Evolutionary conservation across 2,888 invertebrate species (phyloP), one percentile per base, ranked within the genome.

Genomic region (Cheilosia vulpina): DNA sequence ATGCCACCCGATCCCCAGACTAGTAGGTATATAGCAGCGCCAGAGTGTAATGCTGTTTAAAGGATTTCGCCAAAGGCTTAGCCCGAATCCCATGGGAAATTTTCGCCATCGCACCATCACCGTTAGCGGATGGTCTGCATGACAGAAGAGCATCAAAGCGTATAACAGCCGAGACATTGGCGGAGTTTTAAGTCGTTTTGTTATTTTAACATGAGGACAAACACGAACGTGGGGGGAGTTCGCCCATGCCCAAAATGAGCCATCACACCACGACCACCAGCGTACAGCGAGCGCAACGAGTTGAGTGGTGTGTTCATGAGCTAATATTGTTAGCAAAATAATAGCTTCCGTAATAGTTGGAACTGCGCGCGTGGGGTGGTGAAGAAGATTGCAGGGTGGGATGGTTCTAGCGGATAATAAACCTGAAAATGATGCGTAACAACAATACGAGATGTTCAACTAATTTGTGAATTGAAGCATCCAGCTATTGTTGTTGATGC

Each of bases 51-150:
- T 71, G 41, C 65, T 63, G 71, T 82, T 72, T 72, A 58, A 53
- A 71, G 41, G 65, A 71, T 84, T 80, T 75, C 31, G 84, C 84
- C 71, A 84, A 84, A 79, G 84, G 84, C 84, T 84, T 80, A 84
- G 66, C 66, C 45, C 34, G 31, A 15, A 31, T 71, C 80, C 79
- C 84, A 76, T 60, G 84, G 84, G 80, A 80, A 84, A 80, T 84
- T 83, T 72, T 60, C 65, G 17, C 38, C 47, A 69, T 47, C 76
- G 41, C 31, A 31, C 27, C 27, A 19, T 45, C n/a, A n/a, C 27
- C 27, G 19, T 45, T 7, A n/a, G 6, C 9, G 9, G 34, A 11
- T 65, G 52, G 31, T 31, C 27, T 31, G 17, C 31, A 38, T 34
- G 58, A 4, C n/a, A 52, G 66, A 58, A 19, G 31, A 78, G 73